Evolutionary conservation across 2,113 vertebrate species (phyloP).

Genomic region (Dissostichus mawsoni): DNA sequence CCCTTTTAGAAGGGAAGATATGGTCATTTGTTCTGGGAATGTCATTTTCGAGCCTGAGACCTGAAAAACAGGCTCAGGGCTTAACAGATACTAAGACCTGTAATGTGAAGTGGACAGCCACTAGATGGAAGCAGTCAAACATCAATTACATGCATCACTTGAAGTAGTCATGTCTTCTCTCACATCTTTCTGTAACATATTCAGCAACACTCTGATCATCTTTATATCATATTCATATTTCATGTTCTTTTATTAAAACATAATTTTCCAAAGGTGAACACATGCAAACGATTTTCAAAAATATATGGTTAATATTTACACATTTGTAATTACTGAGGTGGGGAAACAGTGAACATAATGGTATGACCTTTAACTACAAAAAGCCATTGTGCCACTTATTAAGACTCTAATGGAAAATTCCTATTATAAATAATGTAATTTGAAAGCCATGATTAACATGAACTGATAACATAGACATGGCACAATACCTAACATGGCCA

Average conservation of each 20-base stretch:
- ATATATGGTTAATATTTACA: not conserved
- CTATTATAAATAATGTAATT: not conserved
- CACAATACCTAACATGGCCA: not conserved
- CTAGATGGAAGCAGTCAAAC: slow-evolving; percentile 40
- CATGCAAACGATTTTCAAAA: not conserved
- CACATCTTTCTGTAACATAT: not conserved
- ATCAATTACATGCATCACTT: not conserved
- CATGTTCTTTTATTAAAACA: not conserved
- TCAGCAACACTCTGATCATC: not conserved
- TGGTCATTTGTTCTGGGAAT: no score
- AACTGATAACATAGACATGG: not conserved
- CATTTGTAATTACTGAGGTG: not conserved
- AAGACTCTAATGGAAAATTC: not conserved
- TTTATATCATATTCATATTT: not conserved
- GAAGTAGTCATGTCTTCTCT: no score
- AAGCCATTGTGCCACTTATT: not conserved
- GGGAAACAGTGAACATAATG: not conserved
- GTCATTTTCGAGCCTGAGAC: no score
- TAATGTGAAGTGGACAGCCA: slow-evolving; percentile 14
- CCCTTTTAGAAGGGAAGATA: no score
- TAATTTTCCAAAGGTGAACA: not conserved
- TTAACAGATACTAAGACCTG: not conserved
- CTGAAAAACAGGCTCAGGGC: no score
- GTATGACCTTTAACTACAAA: not conserved
- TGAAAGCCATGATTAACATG: not conserved